These are phyloP conservation scores for Clarias platycephalus DNA, from an alignment of 2,797 vertebrate species.

Conservation along the genomic window DNA sequence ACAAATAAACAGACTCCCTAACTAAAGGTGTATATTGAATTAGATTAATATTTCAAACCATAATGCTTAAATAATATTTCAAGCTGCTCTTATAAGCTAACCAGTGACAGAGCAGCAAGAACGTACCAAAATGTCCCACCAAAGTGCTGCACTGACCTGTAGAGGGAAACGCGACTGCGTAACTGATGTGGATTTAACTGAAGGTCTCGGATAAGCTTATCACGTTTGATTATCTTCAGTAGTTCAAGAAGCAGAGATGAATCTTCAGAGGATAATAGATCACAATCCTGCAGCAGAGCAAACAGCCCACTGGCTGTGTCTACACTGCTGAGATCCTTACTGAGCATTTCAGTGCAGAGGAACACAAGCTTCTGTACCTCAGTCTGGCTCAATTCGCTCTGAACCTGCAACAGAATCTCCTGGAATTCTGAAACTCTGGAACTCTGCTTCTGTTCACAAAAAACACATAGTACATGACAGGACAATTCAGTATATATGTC, in stretches of 20 bases:
- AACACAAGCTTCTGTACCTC: slow-evolving; percentile 66
- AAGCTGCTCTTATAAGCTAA: neutral
- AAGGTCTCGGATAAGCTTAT: slow-evolving; percentile 48
- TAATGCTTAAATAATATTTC: neutral
- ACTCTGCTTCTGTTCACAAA: slow-evolving; percentile 58
- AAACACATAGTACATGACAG: neutral
- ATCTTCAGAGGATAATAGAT: slow-evolving; percentile 54
- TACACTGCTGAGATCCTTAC: slow-evolving; percentile 46
- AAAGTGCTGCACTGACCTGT: slow-evolving; percentile 63
- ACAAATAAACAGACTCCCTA: neutral
- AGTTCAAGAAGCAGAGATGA: slow-evolving; percentile 68
- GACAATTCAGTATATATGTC: neutral
- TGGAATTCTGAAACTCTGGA: slow-evolving; percentile 70
- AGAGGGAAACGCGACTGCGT: slow-evolving; percentile 58
- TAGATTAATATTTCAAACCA: neutral
- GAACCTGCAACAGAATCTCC: slow-evolving; percentile 53
- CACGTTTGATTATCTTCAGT: slow-evolving; percentile 55
- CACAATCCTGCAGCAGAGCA: slow-evolving; percentile 50
- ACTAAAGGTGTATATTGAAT: neutral
- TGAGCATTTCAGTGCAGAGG: slow-evolving; percentile 71
- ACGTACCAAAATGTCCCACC: neutral
- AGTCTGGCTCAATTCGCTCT: slow-evolving; percentile 38
- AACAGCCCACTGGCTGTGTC: slow-evolving; percentile 61
- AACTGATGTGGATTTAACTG: neutral
- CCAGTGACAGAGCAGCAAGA: neutral